These are phyloP conservation scores for Pao palembangensis DNA, from an alignment of 2,113 vertebrate species.

Conservation along the genomic window DNA sequence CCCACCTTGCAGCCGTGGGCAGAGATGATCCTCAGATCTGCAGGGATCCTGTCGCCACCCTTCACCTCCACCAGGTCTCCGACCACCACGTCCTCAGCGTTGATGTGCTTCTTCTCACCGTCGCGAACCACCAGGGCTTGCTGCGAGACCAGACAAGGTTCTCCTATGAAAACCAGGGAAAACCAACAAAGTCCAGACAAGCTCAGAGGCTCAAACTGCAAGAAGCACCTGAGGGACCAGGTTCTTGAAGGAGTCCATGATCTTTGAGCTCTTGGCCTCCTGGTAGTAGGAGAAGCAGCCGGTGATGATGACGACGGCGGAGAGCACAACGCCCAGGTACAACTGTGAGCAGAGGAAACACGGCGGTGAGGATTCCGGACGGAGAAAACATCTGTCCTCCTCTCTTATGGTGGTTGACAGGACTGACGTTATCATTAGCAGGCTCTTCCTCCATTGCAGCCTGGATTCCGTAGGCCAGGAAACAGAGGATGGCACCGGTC, in stretches of 20 bases:
- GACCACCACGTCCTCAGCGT: conserved; percentile 89
- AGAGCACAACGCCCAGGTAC: conserved; percentile 88
- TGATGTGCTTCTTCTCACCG: conserved; percentile 90
- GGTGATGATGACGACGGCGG: conserved; percentile 95
- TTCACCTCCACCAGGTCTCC: conserved; percentile 97
- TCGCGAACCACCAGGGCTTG: conserved; percentile 96
- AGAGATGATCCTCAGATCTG: conserved; percentile 92
- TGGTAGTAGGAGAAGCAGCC: conserved; percentile 99
- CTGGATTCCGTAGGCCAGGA: conserved; percentile 87
- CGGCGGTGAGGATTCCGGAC: neutral
- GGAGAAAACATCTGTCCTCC: neutral
- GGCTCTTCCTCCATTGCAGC: conserved; percentile 82
- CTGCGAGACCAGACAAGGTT: conserved; percentile 56
- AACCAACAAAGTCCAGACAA: too few species aligned
- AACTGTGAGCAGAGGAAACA: conserved; percentile 70
- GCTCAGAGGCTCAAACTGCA: neutral
- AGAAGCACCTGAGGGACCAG: conserved; percentile 90
- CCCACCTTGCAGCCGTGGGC: conserved; percentile 92
- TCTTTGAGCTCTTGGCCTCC: conserved; percentile 98
- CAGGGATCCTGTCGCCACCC: conserved; percentile 93
- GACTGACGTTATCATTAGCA: conserved; percentile 89
- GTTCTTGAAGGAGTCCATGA: conserved; percentile 99
- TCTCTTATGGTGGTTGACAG: neutral
- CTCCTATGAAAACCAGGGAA: neutral
- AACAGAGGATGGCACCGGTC: conserved; percentile 95